A percentile compares a stretch with the other conserved stretches of the same genome.
These are phyloP conservation scores for Muscidifurax raptorellus DNA, from an alignment of 1,140 invertebrate species.

Conservation along the genomic window DNA sequence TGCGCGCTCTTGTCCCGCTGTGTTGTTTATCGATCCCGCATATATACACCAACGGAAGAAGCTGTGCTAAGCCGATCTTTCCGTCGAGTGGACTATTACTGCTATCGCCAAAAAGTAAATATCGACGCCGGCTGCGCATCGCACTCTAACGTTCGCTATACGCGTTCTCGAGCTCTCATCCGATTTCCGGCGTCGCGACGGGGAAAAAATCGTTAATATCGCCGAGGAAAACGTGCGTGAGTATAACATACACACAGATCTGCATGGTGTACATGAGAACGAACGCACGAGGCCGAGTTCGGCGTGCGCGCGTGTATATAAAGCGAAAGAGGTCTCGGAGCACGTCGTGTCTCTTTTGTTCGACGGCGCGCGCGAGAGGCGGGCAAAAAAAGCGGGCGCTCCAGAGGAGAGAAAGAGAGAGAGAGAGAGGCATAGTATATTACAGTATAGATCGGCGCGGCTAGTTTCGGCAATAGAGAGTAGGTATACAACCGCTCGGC, in stretches of 20 bases:
- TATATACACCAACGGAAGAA: not conserved
- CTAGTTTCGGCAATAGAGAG: not conserved
- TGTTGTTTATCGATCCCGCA: no score
- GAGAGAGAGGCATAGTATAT: not conserved
- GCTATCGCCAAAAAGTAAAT: not conserved
- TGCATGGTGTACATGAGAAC: no score
- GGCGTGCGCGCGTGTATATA: no score
- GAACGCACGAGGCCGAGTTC: not conserved
- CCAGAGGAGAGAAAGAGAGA: not conserved
- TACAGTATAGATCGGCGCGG: not conserved
- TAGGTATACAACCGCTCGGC: no score
- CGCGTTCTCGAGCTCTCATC: not conserved
- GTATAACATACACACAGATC: no score
- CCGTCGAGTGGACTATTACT: no score
- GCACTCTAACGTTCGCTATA: no score
- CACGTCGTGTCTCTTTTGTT: not conserved
- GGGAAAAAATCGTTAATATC: no score
- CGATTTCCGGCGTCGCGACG: not conserved
- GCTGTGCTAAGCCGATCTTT: not conserved
- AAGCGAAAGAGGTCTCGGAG: not conserved
- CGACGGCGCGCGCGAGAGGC: not conserved
- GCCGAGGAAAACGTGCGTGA: no score
- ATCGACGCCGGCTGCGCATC: not conserved
- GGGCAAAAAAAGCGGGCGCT: not conserved
- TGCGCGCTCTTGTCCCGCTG: no score